Conservation (phyloP, 37 sponge, comb jelly and placozoan species). For the Hormiphora californensis region DNA sequence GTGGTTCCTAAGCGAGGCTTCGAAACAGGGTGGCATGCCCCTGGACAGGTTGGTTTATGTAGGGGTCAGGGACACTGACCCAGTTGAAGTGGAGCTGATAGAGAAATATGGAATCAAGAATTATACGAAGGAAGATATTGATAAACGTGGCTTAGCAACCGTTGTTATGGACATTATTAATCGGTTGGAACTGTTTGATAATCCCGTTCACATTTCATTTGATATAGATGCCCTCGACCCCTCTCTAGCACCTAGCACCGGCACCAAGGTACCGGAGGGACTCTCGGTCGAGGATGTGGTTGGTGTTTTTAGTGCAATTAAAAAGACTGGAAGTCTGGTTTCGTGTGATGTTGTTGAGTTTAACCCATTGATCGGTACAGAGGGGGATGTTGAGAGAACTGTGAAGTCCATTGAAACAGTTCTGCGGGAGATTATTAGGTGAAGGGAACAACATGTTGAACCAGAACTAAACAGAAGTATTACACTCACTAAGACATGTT, state of each 20-base stretch:
- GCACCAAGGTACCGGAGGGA: neutral
- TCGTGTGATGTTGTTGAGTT: slow-evolving; percentile 2
- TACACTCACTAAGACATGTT: too few species aligned
- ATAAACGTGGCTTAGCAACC: neutral
- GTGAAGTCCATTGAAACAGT: neutral
- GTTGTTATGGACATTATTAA: neutral
- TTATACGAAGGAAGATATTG: neutral
- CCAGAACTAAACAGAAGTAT: too few species aligned
- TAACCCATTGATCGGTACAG: neutral
- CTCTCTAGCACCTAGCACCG: neutral
- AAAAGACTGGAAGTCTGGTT: neutral
- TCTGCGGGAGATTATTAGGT: too few species aligned
- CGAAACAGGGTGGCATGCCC: neutral
- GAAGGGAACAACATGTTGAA: too few species aligned
- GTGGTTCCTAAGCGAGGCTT: neutral
- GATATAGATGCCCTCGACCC: slow-evolving; percentile 10
- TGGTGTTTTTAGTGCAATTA: neutral
- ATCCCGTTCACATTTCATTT: slow-evolving; percentile 22
- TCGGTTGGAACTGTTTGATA: neutral
- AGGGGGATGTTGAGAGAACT: neutral
- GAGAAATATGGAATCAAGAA: neutral
- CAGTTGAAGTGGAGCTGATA: neutral
- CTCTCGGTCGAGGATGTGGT: neutral
- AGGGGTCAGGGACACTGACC: neutral
- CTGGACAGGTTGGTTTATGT: neutral